A percentile compares a stretch with the other conserved stretches of the same genome.
Evolutionary conservation across 2,797 vertebrate species (phyloP).

Genomic region (Gobionotothen gibberifrons): DNA sequence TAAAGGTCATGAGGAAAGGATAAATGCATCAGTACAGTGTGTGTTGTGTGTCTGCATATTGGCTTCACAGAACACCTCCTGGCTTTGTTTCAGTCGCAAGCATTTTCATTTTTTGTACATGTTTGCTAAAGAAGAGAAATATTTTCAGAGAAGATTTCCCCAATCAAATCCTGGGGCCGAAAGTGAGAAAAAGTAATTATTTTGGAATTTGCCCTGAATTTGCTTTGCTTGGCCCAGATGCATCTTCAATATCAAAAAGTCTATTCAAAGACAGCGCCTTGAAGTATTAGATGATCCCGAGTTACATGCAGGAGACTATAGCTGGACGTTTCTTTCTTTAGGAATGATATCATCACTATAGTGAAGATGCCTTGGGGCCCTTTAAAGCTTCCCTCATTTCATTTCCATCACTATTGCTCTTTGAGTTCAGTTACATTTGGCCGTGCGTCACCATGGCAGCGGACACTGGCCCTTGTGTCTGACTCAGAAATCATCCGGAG

Average conservation of each 20-base stretch:
- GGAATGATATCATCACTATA: slow-evolving; percentile 64
- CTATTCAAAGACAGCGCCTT: slow-evolving; percentile 10
- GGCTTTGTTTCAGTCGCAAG: background rate
- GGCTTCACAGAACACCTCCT: background rate
- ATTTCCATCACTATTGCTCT: slow-evolving; percentile 67
- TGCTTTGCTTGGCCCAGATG: slow-evolving; percentile 15
- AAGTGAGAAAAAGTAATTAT: slow-evolving; percentile 27
- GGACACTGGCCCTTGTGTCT: slow-evolving; percentile 65
- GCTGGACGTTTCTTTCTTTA: slow-evolving; percentile 29
- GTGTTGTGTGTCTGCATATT: slow-evolving; percentile 2
- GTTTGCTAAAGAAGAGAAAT: slow-evolving; percentile 7
- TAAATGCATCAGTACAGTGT: background rate
- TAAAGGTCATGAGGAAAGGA: background rate
- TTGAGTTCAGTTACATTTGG: slow-evolving; percentile 69
- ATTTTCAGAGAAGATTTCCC: slow-evolving; percentile 17
- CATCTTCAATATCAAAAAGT: slow-evolving; percentile 23
- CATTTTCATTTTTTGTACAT: slow-evolving; percentile 19
- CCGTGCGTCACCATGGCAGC: slow-evolving; percentile 74
- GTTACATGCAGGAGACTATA: slow-evolving; percentile 45
- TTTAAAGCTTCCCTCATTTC: slow-evolving; percentile 65
- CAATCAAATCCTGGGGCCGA: slow-evolving; percentile 7
- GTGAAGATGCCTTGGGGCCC: slow-evolving; percentile 50
- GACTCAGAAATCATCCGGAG: slow-evolving; percentile 71
- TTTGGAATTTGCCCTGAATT: slow-evolving; percentile 31
- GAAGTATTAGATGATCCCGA: slow-evolving; percentile 24